phyloP scores from a whole-genome alignment of 2,888 invertebrate species.

The Elgonia sp. region DNA sequence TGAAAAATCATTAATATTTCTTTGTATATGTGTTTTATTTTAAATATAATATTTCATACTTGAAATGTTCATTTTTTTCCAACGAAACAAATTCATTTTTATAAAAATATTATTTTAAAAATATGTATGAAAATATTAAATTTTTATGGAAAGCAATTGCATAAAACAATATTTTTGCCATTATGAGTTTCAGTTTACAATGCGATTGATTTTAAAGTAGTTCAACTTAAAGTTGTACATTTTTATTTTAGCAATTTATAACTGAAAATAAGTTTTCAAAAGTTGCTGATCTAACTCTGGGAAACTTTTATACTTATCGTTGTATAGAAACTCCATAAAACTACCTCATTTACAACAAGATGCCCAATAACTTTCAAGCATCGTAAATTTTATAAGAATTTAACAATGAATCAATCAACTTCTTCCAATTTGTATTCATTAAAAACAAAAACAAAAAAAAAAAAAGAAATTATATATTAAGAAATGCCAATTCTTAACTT shows the following conservation, averaged over 20 bases:
- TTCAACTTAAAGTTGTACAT: not conserved
- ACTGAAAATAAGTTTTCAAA: not conserved
- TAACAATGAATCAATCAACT: not conserved
- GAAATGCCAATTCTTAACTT: too few species aligned
- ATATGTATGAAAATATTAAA: too few species aligned
- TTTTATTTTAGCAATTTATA: not conserved
- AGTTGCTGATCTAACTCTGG: not conserved
- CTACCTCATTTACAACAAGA: not conserved
- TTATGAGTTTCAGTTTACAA: not conserved
- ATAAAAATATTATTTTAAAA: not conserved
- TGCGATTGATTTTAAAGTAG: not conserved
- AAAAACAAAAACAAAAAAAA: too few species aligned
- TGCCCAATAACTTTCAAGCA: not conserved
- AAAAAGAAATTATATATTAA: too few species aligned
- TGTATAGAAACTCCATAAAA: not conserved
- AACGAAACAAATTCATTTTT: too few species aligned
- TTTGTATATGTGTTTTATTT: too few species aligned
- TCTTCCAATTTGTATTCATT: not conserved
- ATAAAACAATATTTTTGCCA: not conserved
- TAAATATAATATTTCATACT: too few species aligned
- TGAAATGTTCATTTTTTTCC: too few species aligned
- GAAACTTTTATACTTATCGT: slow-evolving; percentile 2
- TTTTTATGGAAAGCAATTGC: not conserved
- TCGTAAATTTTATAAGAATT: not conserved
- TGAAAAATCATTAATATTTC: too few species aligned